Base-by-base conservation (phyloP, 2,888 invertebrate species). In the Adela reaumurella region DNA sequence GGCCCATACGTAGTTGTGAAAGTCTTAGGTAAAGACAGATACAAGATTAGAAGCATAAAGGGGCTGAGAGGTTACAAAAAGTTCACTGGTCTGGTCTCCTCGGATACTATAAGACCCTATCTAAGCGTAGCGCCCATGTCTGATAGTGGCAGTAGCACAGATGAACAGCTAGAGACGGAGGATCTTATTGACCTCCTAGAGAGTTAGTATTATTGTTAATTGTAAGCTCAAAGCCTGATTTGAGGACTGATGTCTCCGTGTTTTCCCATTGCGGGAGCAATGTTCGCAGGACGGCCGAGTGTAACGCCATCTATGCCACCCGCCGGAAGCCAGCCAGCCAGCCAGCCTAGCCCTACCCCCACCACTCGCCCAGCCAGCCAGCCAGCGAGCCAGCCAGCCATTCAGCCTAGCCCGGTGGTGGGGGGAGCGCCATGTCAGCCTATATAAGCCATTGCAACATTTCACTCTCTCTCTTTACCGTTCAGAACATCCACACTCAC, bases 21-120 rank as follows among this genome's bases (percentile, higher is more conserved):
- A 20, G 57, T 56, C 1, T 18, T 58, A 1, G 56, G 57, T 14
- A 60, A 59, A 47, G 58, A 57, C 43, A 52, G 58, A 51, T 59
- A 59, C 44, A 52, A 46, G 46, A 59, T 59, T 1, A 47, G 56
- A 3, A 58, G 57, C 28, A 54, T 59, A 1, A 58, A 58, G 46
- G 59, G 58, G 0, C 17, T 59, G 2, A 48, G 55, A 29, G 57
- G 56, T 1, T 58, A 58, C 16, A 58, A 56, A 35, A 50, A 47
- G 1, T 57, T 57, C 49, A 52, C 50, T 1, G 55, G 53, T 2
- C 17, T 56, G 5, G 54, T 55, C 1, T 46, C 53, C 2, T 53
- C 53, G 6, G 57, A 58, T 46, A 49, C 55, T 8, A 16, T 55
- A 11, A 24, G 56, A 19, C 54, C 55, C 0, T 57, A 57, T 45